These are phyloP conservation scores for Arctocebus calabarensis DNA, from an alignment of 2,797 vertebrate species.

Conservation along the genomic window DNA sequence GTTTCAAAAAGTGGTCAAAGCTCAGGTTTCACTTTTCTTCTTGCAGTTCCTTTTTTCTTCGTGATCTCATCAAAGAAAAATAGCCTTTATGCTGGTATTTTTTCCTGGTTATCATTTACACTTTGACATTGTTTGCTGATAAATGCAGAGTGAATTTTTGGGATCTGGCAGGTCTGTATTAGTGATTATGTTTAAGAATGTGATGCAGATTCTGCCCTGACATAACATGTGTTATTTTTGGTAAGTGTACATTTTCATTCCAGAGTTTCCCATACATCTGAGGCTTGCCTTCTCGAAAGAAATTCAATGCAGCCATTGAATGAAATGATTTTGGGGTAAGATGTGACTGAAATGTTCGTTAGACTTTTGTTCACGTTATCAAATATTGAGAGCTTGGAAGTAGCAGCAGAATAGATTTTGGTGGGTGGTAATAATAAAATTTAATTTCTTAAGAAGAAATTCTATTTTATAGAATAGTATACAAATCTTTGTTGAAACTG, in stretches of 20 bases:
- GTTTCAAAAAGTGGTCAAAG: conserved; percentile 77
- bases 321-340: not conserved
- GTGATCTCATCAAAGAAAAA: conserved; percentile 40
- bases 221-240: conserved; percentile 42
- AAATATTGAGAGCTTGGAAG: not conserved
- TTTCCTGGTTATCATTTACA: conserved; percentile 22
- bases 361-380: conserved; percentile 6
- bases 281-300: conserved; percentile 24
- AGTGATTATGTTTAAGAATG: conserved; percentile 63
- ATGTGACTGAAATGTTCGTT: not conserved
- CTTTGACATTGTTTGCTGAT: conserved; percentile 46
- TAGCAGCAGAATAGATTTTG: conserved; percentile 18
- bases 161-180: conserved; percentile 64
- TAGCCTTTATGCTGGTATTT: conserved; percentile 38
- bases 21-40: conserved; percentile 39
- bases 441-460: conserved; percentile 33
- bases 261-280: conserved; percentile 29
- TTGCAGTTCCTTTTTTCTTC: conserved; percentile 7
- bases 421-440: conserved; percentile 34
- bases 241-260: conserved; percentile 57
- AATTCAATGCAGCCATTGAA: not conserved
- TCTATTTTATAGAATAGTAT: conserved; percentile 34
- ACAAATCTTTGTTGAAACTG: conserved; percentile 18
- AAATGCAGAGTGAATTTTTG: conserved; percentile 59
- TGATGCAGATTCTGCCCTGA: conserved; percentile 79